These are phyloP conservation scores for Hemaris fuciformis DNA, from an alignment of 2,888 invertebrate species.

Conservation along the genomic window DNA sequence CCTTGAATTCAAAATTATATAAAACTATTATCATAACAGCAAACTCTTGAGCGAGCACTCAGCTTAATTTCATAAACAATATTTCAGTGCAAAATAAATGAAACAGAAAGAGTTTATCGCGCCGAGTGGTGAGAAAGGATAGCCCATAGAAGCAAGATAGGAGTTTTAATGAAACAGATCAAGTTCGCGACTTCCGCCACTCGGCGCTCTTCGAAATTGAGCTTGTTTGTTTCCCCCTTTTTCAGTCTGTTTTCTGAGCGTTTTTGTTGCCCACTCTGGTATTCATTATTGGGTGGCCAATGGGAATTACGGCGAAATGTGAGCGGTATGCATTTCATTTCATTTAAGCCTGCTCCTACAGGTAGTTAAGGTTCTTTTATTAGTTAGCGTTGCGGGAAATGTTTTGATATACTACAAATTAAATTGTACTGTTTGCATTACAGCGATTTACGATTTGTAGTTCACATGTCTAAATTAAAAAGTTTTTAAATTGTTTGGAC, in stretches of 20 bases:
- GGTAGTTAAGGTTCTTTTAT: neutral
- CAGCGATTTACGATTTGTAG: neutral
- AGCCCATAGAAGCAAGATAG: slow-evolving; percentile 14
- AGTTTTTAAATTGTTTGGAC: neutral
- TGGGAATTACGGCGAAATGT: slow-evolving; percentile 4
- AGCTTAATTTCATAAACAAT: neutral
- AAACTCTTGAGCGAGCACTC: neutral
- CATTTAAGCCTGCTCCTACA: neutral
- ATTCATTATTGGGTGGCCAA: slow-evolving; percentile 6
- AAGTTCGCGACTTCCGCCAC: slow-evolving; percentile 20
- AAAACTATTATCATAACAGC: neutral
- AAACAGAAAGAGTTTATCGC: neutral
- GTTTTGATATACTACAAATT: neutral
- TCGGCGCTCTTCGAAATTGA: slow-evolving; percentile 19
- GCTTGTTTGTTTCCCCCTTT: slow-evolving; percentile 22
- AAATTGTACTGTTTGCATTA: neutral
- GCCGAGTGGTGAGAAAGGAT: slow-evolving; percentile 1
- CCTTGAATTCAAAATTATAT: no score
- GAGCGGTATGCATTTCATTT: neutral
- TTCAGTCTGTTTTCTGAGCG: neutral
- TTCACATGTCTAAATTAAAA: no score
- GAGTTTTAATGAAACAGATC: slow-evolving; percentile 28
- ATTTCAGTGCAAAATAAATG: neutral
- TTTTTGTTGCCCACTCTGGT: slow-evolving; percentile 2
- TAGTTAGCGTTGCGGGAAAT: neutral